Evolutionary conservation across 2,888 invertebrate species (phyloP).

Genomic region (Clunio marinus): DNA sequence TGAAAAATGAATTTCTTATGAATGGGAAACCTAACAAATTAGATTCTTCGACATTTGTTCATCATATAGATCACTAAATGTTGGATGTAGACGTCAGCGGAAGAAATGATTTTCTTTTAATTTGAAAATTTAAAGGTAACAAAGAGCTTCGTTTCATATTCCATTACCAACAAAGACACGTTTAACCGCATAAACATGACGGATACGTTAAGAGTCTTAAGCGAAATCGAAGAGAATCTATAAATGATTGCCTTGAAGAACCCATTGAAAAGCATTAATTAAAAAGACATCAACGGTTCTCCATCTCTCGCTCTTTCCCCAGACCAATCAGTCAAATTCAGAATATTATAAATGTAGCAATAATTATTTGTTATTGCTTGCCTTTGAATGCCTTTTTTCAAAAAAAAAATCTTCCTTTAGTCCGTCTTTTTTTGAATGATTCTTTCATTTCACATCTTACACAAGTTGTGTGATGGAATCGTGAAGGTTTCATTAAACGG

Average conservation of each 20-base stretch:
- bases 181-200: background rate
- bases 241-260: constrained; percentile 32
- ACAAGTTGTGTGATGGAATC: background rate
- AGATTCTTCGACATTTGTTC: background rate
- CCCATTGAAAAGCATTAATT: constrained; percentile 39
- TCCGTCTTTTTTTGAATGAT: constrained; percentile 3
- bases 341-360: constrained; percentile 38
- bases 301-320: background rate
- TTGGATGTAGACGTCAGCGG: background rate
- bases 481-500: constrained; percentile 35
- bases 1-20: background rate
- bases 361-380: constrained; percentile 37
- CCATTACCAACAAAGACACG: background rate
- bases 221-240: constrained; percentile 39
- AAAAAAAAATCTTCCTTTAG: too few species aligned
- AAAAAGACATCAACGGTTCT: constrained; percentile 37
- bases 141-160: background rate
- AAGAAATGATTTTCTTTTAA: constrained; percentile 13
- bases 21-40: background rate
- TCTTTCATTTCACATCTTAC: background rate
- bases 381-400: background rate
- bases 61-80: background rate
- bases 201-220: background rate
- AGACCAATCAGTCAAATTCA: constrained; percentile 40
- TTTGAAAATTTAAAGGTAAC: constrained; percentile 1